phyloP scores from a whole-genome alignment of 2,113 vertebrate species.

The Alectura lathami region DNA sequence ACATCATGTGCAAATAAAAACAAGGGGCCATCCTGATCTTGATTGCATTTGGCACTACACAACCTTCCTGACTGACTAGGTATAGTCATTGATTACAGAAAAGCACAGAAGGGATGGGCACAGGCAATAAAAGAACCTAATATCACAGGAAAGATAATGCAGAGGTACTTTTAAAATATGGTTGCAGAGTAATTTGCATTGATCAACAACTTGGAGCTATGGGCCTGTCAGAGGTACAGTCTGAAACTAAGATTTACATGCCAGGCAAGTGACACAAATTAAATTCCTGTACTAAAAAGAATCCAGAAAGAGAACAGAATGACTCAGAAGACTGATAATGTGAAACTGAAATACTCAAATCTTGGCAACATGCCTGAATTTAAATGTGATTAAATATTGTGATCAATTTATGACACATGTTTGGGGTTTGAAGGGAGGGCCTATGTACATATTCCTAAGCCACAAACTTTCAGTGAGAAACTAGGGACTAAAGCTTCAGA shows the following conservation, averaged over 20 bases:
- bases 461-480: not conserved
- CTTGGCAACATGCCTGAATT: not conserved
- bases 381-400: not conserved
- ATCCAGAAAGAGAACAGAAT: not conserved
- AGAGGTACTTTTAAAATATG: not conserved
- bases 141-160: not conserved
- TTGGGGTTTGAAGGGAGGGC: not conserved
- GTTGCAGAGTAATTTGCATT: not conserved
- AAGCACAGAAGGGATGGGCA: not conserved
- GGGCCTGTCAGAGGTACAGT: not conserved
- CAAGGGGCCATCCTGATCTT: not conserved
- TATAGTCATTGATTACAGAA: not conserved
- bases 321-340: not conserved
- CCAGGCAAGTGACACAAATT: not conserved
- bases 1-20: not conserved
- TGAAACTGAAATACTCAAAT: not conserved
- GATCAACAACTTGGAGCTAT: not conserved
- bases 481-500: not conserved
- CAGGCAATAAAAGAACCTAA: not conserved
- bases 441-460: not conserved
- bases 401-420: not conserved
- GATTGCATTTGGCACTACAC: not conserved
- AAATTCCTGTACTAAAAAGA: not conserved
- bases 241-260: not conserved
- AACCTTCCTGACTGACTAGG: not conserved